Evolutionary conservation across 2,797 vertebrate genomes (phyloP), one percentile per base, ranked within the genome.

Genomic region (Astyanax mexicanus): DNA sequence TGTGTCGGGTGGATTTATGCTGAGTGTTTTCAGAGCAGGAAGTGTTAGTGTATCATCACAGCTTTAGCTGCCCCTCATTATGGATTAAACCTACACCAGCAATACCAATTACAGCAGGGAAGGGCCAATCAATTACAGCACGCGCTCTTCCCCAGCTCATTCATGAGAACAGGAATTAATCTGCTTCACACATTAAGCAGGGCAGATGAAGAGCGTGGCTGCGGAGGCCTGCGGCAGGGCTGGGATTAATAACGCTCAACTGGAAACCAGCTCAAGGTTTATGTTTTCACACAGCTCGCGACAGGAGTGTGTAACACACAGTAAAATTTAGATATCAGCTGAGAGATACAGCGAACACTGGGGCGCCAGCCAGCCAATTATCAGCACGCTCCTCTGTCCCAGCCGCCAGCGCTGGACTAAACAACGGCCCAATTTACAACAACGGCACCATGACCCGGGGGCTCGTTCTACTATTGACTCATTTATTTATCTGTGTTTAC

Each of bases 201-300:
- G 38, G 52, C 13, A 75, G 72, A 75, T 80, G 61, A 81, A 68
- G 25, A 74, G 35, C 35, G 25, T 35, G n/a, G 23, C 23, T 40
- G 38, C 55, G 19, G 74, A 17, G 15, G 45, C 45, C 45, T 49
- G n/a, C 45, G 17, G 45, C 45, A 8, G 45, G 45, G 6, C 45
- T 49, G n/a, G 45, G 45, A 61, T 75, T 78, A 80, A 78, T 73
- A 44, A 61, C 35, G 45, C 71, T 60, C 62, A 61, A 54, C 51
- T 80, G 69, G 76, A 73, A 70, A 75, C 76, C 21, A 32, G 32
- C 51, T 60, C 66, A 40, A 65, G 80, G 72, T 80, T 75, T 73
- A 74, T 11, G 72, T 78, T 84, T 82, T 72, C 51, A 45, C 69
- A 49, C 15, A 19, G n/a, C 2, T 49, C 62, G 45, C 52, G 71